Percentiles rank a stretch among this genome's conserved stretches.
phyloP scores from a whole-genome alignment of 2,888 invertebrate species.

The Drosophila testacea region DNA sequence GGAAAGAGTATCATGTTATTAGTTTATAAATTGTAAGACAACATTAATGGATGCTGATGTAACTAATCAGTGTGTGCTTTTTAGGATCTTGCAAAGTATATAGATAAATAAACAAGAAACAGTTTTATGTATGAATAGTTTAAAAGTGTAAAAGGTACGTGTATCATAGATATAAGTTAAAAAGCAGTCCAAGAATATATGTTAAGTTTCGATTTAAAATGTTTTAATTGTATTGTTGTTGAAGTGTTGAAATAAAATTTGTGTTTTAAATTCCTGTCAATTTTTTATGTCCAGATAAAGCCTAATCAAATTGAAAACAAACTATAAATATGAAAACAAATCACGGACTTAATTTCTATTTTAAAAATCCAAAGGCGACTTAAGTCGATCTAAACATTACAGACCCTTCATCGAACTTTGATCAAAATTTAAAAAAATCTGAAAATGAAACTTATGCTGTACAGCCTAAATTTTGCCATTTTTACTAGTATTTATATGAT shows the following conservation, averaged over 20 bases:
- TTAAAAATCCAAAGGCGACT: too few relatives aligned
- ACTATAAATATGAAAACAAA: background rate
- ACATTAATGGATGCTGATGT: slow-evolving; percentile 40
- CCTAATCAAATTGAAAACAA: background rate
- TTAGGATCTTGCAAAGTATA: slow-evolving; percentile 37
- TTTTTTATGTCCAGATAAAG: background rate
- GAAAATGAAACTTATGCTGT: too few relatives aligned
- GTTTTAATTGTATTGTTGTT: background rate
- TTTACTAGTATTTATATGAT: too few relatives aligned
- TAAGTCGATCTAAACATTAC: too few relatives aligned
- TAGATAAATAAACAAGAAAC: slow-evolving; percentile 11
- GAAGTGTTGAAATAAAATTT: background rate
- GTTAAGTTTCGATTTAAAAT: slow-evolving; percentile 4
- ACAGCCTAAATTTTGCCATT: too few relatives aligned
- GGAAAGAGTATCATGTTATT: slow-evolving; percentile 26
- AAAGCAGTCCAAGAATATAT: slow-evolving; percentile 27
- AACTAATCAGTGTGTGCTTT: slow-evolving; percentile 22
- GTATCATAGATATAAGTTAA: slow-evolving; percentile 10
- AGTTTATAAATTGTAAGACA: slow-evolving; percentile 38
- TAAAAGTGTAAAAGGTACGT: slow-evolving; percentile 13
- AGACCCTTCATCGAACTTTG: background rate
- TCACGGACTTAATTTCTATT: too few relatives aligned
- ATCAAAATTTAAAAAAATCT: background rate
- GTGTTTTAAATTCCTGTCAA: background rate
- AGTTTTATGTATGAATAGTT: background rate